Base-by-base conservation (phyloP, 2,888 invertebrate genomes). In the Trissonchulus latispiculum region DNA sequence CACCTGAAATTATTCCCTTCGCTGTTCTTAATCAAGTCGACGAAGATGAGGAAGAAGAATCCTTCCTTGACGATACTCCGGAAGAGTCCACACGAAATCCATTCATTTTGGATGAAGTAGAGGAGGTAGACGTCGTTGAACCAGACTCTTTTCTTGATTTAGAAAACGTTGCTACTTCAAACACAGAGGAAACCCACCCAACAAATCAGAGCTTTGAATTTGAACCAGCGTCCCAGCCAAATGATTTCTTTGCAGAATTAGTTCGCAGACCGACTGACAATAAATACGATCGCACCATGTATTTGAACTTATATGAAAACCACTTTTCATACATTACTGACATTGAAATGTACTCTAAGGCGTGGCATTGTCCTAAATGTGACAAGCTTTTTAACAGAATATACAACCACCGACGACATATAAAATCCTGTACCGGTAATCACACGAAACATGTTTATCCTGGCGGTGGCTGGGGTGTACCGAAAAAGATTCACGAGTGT, bases 361-460 rank as follows among this genome's bases (percentile, higher is more conserved):
- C 8, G 64, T 64, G 64, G 64, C 64, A 33, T 28, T 64, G 64
- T 64, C 8, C 28, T 33, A 64, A 64, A 31, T 64, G 64, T 64
- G 64, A 64, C 28, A n/a, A 64, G 28, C 64, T 64, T 15, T 64
- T 28, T 15, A 29, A 64, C 33, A 8, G 28, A 3, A 3, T 8
- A 8, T 8, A n/a, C 8, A 64, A 64, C 15, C 28, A 64, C 64
- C 8, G 28, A 8, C 29, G 64, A 33, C 64, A 64, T n/a, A n/a
- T 64, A 3, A 28, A 15, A 3, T 18, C 28, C 15, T 64, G 64
- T n/a, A 33, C 8, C 8, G 64, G 64, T 18, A 33, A 15, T n/a
- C 15, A 15, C 8, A 64, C 64, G 28, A 33, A 31, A 29, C 28
- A 64, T 64, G 64, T 64, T 15, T 64, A 64, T 64, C 29, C 29